phyloP scores from a whole-genome alignment of 1,140 invertebrate genomes.

The Ostrea edulis region DNA sequence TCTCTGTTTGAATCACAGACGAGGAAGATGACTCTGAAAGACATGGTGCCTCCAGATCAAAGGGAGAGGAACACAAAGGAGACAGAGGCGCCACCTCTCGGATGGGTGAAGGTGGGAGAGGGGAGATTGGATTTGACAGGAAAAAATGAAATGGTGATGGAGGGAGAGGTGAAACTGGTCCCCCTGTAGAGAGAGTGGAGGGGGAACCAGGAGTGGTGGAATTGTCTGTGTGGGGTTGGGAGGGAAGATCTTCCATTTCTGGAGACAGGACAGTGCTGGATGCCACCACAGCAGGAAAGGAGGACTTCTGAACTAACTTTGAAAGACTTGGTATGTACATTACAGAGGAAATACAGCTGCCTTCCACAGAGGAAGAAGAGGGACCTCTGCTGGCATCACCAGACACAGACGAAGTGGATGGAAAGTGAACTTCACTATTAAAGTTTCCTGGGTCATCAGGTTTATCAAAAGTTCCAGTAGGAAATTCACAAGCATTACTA shows the following conservation, averaged over 20 bases:
- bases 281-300: constrained; percentile 11
- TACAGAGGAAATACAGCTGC: not conserved
- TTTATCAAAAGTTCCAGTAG: not conserved
- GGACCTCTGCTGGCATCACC: not conserved
- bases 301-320: constrained; percentile 10
- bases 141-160: constrained; percentile 39
- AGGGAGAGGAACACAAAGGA: not conserved
- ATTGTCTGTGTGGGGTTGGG: not conserved
- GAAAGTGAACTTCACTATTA: not conserved
- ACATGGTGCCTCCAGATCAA: constrained; percentile 1
- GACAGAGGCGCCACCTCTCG: not conserved
- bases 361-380: not conserved
- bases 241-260: constrained; percentile 18
- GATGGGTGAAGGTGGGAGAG: constrained; percentile 27
- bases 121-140: not conserved
- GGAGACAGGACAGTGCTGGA: constrained; percentile 31
- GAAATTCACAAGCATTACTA: not conserved
- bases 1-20: not conserved
- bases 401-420: not conserved
- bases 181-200: not conserved
- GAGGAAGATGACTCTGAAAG: not conserved
- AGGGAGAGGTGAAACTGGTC: constrained; percentile 25
- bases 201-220: not conserved
- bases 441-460: not conserved
- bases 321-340: constrained; percentile 23